These are phyloP conservation scores for Phalacrocorax carbo DNA, from an alignment of 2,113 vertebrate species.

Conservation along the genomic window DNA sequence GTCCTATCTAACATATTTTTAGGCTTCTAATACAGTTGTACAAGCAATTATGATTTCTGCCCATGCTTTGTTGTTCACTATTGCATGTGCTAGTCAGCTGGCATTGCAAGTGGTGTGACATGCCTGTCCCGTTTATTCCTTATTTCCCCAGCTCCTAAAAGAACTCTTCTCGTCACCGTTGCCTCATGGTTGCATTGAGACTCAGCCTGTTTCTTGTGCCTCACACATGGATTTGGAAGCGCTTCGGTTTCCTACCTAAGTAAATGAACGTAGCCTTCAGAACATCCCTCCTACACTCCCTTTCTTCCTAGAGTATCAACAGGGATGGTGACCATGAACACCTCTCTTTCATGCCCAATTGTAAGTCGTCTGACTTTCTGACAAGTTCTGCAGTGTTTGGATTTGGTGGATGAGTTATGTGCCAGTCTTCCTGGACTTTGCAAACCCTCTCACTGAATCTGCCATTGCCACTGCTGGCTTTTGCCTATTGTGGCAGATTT, in stretches of 20 bases:
- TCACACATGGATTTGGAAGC: not conserved
- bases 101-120: not conserved
- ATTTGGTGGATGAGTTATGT: not conserved
- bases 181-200: not conserved
- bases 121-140: not conserved
- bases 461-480: not conserved
- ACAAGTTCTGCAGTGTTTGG: not conserved
- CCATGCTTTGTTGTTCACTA: not conserved
- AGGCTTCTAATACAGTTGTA: not conserved
- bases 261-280: not conserved
- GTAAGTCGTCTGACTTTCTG: not conserved
- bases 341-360: not conserved
- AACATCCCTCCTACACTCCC: not conserved
- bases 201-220: not conserved
- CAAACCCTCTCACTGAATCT: not conserved
- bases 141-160: not conserved
- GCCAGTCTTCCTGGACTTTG: not conserved
- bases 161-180: fast-evolving
- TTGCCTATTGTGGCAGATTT: not conserved
- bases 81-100: not conserved
- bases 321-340: not conserved
- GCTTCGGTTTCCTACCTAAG: not conserved
- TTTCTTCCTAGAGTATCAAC: not conserved
- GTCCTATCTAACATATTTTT: not conserved
- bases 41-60: not conserved